Conservation (phyloP, 2,113 vertebrate species). For the Perca schrenkii region DNA sequence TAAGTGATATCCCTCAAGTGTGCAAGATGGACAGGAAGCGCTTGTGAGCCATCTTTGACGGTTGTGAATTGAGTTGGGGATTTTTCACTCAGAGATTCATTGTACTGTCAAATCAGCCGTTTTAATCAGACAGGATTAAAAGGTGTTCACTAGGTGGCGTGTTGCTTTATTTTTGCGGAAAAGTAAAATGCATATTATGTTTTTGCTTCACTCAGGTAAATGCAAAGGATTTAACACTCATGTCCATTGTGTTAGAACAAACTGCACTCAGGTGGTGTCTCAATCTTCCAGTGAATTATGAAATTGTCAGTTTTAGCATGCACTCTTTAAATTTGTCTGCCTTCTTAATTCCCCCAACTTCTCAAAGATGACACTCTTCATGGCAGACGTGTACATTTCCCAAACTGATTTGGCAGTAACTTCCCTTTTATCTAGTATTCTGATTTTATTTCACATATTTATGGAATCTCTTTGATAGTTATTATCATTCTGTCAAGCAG, state of each 20-base stretch:
- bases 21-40: slow-evolving; percentile 35
- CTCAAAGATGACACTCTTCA: slow-evolving; percentile 38
- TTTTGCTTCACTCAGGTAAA: slow-evolving; percentile 26
- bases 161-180: slow-evolving; percentile 9
- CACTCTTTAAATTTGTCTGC: slow-evolving; percentile 40
- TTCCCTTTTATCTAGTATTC: slow-evolving; percentile 46
- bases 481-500: slow-evolving; percentile 62
- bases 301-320: slow-evolving; percentile 47
- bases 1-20: slow-evolving; percentile 53
- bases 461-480: slow-evolving; percentile 65
- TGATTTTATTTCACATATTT: slow-evolving; percentile 69
- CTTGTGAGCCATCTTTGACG: slow-evolving; percentile 9
- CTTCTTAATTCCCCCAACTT: slow-evolving; percentile 24
- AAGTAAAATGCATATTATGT: background rate
- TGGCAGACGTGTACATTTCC: slow-evolving; percentile 28
- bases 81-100: slow-evolving; percentile 14
- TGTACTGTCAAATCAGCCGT: slow-evolving; percentile 21
- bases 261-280: slow-evolving; percentile 21
- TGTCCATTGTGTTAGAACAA: slow-evolving; percentile 34
- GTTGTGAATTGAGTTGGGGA: slow-evolving; percentile 4
- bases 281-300: slow-evolving; percentile 47
- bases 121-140: slow-evolving; percentile 29
- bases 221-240: slow-evolving; percentile 8
- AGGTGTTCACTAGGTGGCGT: slow-evolving; percentile 4
- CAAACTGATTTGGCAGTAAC: slow-evolving; percentile 32